Conservation (phyloP, 2,888 invertebrate genomes). For the Sipunculus nudus region DNA sequence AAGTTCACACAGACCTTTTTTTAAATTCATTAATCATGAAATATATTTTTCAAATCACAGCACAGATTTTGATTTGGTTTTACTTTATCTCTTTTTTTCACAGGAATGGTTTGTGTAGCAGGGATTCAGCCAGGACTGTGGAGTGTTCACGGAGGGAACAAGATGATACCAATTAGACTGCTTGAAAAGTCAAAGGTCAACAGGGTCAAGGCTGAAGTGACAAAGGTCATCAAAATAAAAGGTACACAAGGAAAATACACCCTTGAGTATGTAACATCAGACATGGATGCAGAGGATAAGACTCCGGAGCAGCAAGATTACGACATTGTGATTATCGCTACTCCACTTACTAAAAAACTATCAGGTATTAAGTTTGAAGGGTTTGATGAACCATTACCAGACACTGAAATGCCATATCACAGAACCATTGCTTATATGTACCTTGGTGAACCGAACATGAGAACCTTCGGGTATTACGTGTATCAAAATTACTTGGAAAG, state of each 20-base stretch:
- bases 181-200: slow-evolving; percentile 64
- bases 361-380: slow-evolving; percentile 68
- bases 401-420: slow-evolving; percentile 68
- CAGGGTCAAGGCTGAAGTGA: slow-evolving; percentile 63
- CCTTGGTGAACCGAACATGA: slow-evolving; percentile 68
- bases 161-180: slow-evolving; percentile 52
- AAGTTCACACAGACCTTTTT: too few relatives aligned
- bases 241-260: not conserved
- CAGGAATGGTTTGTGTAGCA: slow-evolving; percentile 70
- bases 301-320: slow-evolving; percentile 54
- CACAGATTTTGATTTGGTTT: too few relatives aligned
- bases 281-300: not conserved
- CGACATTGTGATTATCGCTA: slow-evolving; percentile 72
- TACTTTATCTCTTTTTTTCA: slow-evolving; percentile 46
- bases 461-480: slow-evolving; percentile 65
- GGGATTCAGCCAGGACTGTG: slow-evolving; percentile 71
- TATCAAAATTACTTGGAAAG: slow-evolving; percentile 57
- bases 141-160: slow-evolving; percentile 73
- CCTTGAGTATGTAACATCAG: too few relatives aligned
- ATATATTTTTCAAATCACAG: too few relatives aligned
- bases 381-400: slow-evolving; percentile 57
- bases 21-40: too few relatives aligned
- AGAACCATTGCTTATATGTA: slow-evolving; percentile 71
- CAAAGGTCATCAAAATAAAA: slow-evolving; percentile 38
- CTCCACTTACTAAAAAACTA: slow-evolving; percentile 69